Evolutionary conservation across 2,888 invertebrate species (phyloP).

Genomic region (Leuctra nigra): DNA sequence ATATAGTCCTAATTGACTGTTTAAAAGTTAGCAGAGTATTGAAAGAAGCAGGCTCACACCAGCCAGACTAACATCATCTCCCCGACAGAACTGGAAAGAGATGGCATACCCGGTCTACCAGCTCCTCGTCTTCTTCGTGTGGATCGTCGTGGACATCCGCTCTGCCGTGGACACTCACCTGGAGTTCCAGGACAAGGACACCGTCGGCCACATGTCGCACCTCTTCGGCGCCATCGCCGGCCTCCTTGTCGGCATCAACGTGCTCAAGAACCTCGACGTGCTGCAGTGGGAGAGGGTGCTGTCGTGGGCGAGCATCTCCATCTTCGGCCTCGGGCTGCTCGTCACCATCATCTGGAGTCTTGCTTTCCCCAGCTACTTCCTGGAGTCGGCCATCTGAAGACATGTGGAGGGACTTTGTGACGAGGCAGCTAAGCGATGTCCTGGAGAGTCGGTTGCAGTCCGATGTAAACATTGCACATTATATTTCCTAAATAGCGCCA

Average conservation of each 20-base stretch:
- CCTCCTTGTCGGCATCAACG: conserved; percentile 73
- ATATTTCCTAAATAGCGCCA: too few species aligned
- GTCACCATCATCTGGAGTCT: conserved; percentile 63
- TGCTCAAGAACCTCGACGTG: conserved; percentile 73
- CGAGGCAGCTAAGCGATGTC: too few species aligned
- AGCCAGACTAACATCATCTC: too few species aligned
- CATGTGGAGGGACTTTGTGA: too few species aligned
- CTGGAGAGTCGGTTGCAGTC: too few species aligned
- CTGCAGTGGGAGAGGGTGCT: conserved; percentile 72
- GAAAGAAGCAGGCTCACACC: too few species aligned
- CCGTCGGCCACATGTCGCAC: conserved; percentile 86
- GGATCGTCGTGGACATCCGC: conserved; percentile 27
- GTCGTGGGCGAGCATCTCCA: conserved; percentile 71
- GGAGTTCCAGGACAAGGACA: neutral
- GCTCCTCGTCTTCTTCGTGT: conserved; percentile 13
- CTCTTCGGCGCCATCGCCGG: conserved; percentile 88
- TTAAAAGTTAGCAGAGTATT: too few species aligned
- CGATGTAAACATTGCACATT: too few species aligned
- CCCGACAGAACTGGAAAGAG: conserved; percentile 91
- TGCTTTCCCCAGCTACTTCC: conserved; percentile 9
- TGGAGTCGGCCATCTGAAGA: neutral
- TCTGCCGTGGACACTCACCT: conserved; percentile 67
- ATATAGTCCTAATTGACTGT: too few species aligned
- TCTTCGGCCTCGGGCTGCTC: conserved; percentile 62
- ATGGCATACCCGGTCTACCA: conserved; percentile 66